These are phyloP conservation scores for Apodemus agrarius DNA, from an alignment of 2,797 vertebrate genomes.

Conservation along the genomic window DNA sequence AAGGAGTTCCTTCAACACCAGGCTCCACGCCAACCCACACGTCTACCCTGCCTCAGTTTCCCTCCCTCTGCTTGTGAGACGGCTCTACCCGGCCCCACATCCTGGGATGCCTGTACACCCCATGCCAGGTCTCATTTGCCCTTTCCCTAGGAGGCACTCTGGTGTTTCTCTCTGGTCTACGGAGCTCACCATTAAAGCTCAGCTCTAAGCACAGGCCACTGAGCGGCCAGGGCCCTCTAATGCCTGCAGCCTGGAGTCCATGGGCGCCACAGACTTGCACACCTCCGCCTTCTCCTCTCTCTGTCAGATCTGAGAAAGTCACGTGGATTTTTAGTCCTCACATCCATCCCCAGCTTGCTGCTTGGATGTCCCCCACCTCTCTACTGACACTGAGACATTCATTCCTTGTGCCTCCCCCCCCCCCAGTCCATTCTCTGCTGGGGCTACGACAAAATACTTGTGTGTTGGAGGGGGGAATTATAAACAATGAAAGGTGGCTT, in stretches of 20 bases:
- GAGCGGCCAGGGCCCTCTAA: too few species aligned
- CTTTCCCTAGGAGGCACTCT: background rate
- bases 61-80: background rate
- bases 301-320: background rate
- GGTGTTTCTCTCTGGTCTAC: too few species aligned
- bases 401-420: background rate
- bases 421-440: background rate
- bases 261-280: background rate
- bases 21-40: background rate
- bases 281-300: background rate
- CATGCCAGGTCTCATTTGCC: rapidly evolving
- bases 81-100: rapidly evolving
- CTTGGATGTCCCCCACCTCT: too few species aligned
- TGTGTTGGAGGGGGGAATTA: too few species aligned
- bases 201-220: background rate
- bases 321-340: background rate
- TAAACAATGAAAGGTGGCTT: background rate
- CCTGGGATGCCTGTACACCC: background rate
- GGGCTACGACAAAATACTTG: background rate
- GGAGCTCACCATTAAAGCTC: background rate
- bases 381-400: too few species aligned
- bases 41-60: background rate
- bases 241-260: background rate
- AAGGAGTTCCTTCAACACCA: rapidly evolving
- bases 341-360: background rate